Evolutionary conservation across 2,888 invertebrate species (phyloP).

Genomic region (Myopa testacea): DNA sequence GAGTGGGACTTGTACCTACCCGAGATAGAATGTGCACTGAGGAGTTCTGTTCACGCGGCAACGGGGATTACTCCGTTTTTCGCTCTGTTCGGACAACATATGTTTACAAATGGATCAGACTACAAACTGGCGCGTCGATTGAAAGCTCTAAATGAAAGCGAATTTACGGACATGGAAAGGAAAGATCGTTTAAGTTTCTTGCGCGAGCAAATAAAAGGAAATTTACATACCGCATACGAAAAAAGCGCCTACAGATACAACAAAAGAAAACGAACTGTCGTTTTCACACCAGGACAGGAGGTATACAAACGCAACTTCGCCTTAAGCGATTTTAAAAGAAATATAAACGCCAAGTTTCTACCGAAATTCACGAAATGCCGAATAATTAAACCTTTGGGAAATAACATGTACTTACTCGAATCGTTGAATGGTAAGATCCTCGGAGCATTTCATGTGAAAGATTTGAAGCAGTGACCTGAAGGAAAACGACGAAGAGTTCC

Average conservation of each 20-base stretch:
- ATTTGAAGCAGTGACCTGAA: background rate
- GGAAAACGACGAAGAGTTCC: too few species aligned
- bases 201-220: too few species aligned
- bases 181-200: background rate
- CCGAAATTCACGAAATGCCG: slow-evolving; percentile 29
- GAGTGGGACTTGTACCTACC: background rate
- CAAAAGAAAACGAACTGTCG: background rate
- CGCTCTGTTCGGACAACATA: slow-evolving; percentile 23
- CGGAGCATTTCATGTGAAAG: background rate
- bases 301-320: background rate
- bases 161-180: background rate
- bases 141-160: background rate
- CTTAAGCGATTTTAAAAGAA: slow-evolving; percentile 12
- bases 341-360: slow-evolving; percentile 23
- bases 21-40: slow-evolving; percentile 13
- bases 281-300: background rate
- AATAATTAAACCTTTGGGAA: slow-evolving; percentile 12
- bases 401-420: slow-evolving; percentile 25
- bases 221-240: background rate
- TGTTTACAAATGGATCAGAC: slow-evolving; percentile 14
- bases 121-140: background rate
- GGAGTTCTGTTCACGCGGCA: slow-evolving; percentile 20
- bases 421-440: slow-evolving; percentile 3
- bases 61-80: slow-evolving; percentile 21
- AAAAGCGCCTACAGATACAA: background rate